Base-by-base conservation (phyloP, 2,888 invertebrate genomes). In the Idaea dimidiata region DNA sequence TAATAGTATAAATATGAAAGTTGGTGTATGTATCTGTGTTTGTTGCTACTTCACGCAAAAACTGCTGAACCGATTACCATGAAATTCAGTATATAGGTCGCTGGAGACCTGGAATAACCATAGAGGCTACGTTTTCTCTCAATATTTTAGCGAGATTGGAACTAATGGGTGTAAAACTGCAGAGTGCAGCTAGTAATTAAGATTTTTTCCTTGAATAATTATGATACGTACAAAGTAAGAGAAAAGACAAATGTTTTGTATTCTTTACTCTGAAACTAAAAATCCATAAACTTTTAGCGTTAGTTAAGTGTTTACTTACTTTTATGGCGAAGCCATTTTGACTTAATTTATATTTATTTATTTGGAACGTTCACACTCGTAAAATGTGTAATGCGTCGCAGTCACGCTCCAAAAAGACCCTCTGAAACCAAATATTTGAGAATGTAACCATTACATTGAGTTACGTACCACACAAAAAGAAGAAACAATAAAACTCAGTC, bases 371-470 rank as follows among this genome's bases (percentile, higher is more conserved):
- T 56, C 56, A 17, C 56, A 56, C 24, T 60, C 54, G 59, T 62
- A 65, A 66, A 63, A 62, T 54, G 62, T 18, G 56, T 56, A 66
- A 66, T 54, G 63, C 54, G 57, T 24, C 57, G 59, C 60, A 57
- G 64, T 66, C 66, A 66, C 66, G 66, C 66, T 66, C 59, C 10
- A 64, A 64, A 62, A 66, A 59, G 57, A 17, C 61, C 58, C 56
- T 59, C 59, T 58, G 58, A 56, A 54, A 17, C 56, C 58, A 56
- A 54, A 59, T 60, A 62, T 61, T 32, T 62, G 61, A 59, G 59
- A 56, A 43, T 43, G 54, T 60, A 43, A 56, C 56, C 17, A 56
- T 58, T 54, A 57, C 61, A 61, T 61, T 61, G 31, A 58, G 58
- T 58, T 54, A 31, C 61, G 54, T 18, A 57, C 60, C 55, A 66